Evolutionary conservation across 2,888 invertebrate genomes (phyloP).

Genomic region (Scaptomyza parva): DNA sequence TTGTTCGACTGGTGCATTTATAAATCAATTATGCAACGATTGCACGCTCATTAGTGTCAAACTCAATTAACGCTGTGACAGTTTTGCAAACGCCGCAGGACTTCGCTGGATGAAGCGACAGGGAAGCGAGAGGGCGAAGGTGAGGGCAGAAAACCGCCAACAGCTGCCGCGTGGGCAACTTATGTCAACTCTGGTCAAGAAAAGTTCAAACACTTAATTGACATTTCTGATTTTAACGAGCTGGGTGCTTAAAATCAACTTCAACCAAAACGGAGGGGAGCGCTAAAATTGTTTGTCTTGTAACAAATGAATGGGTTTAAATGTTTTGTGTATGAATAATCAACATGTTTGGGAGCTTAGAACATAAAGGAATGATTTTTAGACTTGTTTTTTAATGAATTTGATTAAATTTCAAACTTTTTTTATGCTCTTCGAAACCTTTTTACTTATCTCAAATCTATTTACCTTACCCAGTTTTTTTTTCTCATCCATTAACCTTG

Average conservation of each 20-base stretch:
- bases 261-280: not conserved
- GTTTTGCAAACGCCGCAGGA: conserved; percentile 51
- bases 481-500: conserved; percentile 52
- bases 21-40: conserved; percentile 80
- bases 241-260: not conserved
- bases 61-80: conserved; percentile 79
- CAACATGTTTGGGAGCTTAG: no score
- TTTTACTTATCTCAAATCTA: no score
- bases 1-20: conserved; percentile 61
- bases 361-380: no score
- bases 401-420: no score
- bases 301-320: no score
- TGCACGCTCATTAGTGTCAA: conserved; percentile 81
- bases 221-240: conserved; percentile 17
- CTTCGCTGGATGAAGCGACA: conserved; percentile 4
- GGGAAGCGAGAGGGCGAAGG: no score
- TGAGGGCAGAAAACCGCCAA: not conserved
- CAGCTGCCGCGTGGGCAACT: conserved; percentile 15
- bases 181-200: conserved; percentile 27
- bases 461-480: not conserved
- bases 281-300: no score
- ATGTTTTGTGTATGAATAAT: not conserved
- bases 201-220: conserved; percentile 53
- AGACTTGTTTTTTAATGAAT: no score
- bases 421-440: no score